Evolutionary conservation across 2,888 invertebrate genomes (phyloP).

Genomic region (Dicranocentrus wangi): DNA sequence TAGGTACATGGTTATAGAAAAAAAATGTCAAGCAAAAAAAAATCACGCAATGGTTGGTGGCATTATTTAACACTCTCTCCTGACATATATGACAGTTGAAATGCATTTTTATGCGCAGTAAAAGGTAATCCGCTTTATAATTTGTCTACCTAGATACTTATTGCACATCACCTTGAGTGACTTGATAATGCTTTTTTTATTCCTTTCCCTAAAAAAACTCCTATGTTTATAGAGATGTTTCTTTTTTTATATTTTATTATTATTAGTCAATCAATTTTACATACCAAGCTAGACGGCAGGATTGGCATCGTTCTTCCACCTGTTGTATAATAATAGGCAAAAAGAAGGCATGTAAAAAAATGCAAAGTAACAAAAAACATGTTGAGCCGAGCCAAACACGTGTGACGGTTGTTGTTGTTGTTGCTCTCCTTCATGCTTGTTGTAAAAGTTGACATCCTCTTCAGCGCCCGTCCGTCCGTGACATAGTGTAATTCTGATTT

Average conservation of each 20-base stretch:
- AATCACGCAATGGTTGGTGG: no score
- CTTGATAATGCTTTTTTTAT: no score
- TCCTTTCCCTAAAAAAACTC: no score
- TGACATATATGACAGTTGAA: background rate
- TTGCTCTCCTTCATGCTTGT: no score
- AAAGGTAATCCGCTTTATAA: background rate
- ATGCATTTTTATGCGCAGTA: background rate
- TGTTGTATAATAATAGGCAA: conserved; percentile 23
- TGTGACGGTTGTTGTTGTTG: no score
- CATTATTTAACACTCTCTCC: background rate
- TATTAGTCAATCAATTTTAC: no score
- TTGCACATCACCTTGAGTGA: no score
- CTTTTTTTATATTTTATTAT: background rate
- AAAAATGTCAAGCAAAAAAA: no score
- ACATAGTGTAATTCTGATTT: no score
- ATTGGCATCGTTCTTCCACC: conserved; percentile 74
- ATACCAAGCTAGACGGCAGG: conserved; percentile 73
- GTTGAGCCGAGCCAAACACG: background rate
- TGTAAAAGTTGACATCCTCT: no score
- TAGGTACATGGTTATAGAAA: background rate
- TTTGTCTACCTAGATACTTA: background rate
- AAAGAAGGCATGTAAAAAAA: background rate
- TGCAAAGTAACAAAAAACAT: background rate
- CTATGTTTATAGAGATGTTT: no score
- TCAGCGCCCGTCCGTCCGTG: no score